These are phyloP conservation scores for Lepidochitona cinerea DNA, from an alignment of 2,888 invertebrate genomes.

Conservation along the genomic window DNA sequence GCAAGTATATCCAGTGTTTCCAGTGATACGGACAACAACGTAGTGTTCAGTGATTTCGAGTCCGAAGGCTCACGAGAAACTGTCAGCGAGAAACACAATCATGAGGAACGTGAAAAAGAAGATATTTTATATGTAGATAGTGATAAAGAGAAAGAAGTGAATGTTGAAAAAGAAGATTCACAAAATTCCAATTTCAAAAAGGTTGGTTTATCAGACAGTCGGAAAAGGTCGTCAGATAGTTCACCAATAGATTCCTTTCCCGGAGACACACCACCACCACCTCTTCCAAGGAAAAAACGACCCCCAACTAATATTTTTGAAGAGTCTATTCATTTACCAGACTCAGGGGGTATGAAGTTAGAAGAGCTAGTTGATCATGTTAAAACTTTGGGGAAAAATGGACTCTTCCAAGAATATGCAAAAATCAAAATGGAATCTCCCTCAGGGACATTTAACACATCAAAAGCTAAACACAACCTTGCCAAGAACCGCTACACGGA, in stretches of 20 bases:
- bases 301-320: constrained; percentile 52
- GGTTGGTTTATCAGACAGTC: constrained; percentile 18
- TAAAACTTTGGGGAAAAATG: constrained; percentile 83
- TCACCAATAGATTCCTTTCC: background rate
- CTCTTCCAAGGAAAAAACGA: constrained; percentile 53
- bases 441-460: constrained; percentile 88
- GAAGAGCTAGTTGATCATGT: constrained; percentile 84
- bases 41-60: constrained; percentile 58
- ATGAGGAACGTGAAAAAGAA: constrained; percentile 74
- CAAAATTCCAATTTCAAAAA: background rate
- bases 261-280: constrained; percentile 6
- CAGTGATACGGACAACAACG: constrained; percentile 42
- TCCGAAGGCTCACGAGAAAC: constrained; percentile 62
- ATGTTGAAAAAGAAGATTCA: constrained; percentile 25
- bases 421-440: constrained; percentile 88
- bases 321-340: constrained; percentile 62
- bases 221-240: constrained; percentile 30
- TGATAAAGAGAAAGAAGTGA: constrained; percentile 49
- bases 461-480: constrained; percentile 74
- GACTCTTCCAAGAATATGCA: constrained; percentile 88
- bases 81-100: constrained; percentile 76
- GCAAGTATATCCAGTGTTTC: constrained; percentile 39
- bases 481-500: constrained; percentile 84
- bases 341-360: constrained; percentile 74
- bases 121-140: constrained; percentile 43